Conservation (phyloP, 2,888 invertebrate genomes). For the Pristionchus fissidentatus region DNA sequence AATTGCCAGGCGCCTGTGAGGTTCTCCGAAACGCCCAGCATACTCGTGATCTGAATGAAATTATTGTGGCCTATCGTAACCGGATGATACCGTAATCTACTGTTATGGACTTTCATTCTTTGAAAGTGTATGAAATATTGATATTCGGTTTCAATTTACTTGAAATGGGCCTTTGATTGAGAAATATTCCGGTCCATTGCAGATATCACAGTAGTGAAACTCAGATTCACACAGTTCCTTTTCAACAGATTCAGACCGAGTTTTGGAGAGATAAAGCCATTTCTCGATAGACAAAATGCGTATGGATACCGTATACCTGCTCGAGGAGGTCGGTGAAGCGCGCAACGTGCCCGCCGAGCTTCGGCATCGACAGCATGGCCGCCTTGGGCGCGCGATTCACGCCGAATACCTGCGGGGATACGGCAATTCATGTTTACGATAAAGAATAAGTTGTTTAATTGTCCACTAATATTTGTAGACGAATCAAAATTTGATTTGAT, state of each 20-base stretch:
- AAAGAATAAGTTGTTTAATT: neutral
- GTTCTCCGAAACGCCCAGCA: conserved; percentile 74
- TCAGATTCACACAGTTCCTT: neutral
- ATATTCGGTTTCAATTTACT: too few species aligned
- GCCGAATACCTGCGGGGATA: conserved; percentile 69
- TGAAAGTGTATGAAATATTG: too few species aligned
- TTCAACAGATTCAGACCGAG: neutral
- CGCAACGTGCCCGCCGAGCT: conserved; percentile 73
- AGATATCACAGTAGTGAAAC: neutral
- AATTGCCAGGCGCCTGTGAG: conserved; percentile 74
- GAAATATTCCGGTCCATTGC: neutral
- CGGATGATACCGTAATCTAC: too few species aligned
- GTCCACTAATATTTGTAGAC: neutral
- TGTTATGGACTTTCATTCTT: too few species aligned
- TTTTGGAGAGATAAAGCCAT: neutral
- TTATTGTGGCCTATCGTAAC: too few species aligned
- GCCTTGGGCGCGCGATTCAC: conserved; percentile 73
- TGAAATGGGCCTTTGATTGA: too few species aligned
- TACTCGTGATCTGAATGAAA: conserved; percentile 68
- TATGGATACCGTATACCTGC: conserved; percentile 60
- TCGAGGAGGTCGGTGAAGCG: conserved; percentile 72
- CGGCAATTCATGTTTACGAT: too few species aligned
- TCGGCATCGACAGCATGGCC: conserved; percentile 74
- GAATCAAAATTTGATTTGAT: too few species aligned
- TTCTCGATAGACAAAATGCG: neutral